These are phyloP conservation scores for Paedocypris sp. DNA, from an alignment of 2,113 vertebrate species.

Conservation along the genomic window DNA sequence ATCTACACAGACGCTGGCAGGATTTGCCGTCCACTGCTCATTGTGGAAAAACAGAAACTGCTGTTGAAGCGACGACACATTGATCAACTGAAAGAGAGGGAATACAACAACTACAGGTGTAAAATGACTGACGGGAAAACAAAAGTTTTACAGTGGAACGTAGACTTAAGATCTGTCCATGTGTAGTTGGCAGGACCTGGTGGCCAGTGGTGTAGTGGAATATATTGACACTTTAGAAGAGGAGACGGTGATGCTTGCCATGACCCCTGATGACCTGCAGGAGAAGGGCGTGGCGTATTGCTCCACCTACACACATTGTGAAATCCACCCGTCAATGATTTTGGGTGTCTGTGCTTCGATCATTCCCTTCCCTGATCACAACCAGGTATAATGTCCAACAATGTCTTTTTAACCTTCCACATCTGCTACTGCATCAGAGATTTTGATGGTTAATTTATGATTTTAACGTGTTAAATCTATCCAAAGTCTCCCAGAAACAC, in stretches of 20 bases:
- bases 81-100: slow-evolving; percentile 91
- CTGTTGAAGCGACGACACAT: slow-evolving; percentile 94
- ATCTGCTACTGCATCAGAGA: not conserved
- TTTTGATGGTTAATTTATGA: no score
- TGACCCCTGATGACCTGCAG: slow-evolving; percentile 96
- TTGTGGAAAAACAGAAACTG: slow-evolving; percentile 95
- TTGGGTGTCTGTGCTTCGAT: slow-evolving; percentile 96
- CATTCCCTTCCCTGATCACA: slow-evolving; percentile 97
- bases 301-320: slow-evolving; percentile 94
- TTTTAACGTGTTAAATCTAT: not conserved
- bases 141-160: not conserved
- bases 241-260: slow-evolving; percentile 96
- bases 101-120: slow-evolving; percentile 98
- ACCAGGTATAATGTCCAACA: slow-evolving; percentile 68
- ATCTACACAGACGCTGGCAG: slow-evolving; percentile 95
- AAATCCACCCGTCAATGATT: slow-evolving; percentile 98
- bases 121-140: not conserved
- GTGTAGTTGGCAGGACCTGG: slow-evolving; percentile 92
- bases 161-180: not conserved
- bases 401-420: no score
- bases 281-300: slow-evolving; percentile 97
- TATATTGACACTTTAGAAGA: slow-evolving; percentile 96
- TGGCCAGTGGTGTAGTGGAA: slow-evolving; percentile 94
- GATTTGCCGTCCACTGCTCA: slow-evolving; percentile 89
- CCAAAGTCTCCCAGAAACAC: slow-evolving; percentile 94